Evolutionary conservation across 2,113 vertebrate genomes (phyloP), one percentile per base, ranked within the genome.

Genomic region (Heteronetta atricapilla): DNA sequence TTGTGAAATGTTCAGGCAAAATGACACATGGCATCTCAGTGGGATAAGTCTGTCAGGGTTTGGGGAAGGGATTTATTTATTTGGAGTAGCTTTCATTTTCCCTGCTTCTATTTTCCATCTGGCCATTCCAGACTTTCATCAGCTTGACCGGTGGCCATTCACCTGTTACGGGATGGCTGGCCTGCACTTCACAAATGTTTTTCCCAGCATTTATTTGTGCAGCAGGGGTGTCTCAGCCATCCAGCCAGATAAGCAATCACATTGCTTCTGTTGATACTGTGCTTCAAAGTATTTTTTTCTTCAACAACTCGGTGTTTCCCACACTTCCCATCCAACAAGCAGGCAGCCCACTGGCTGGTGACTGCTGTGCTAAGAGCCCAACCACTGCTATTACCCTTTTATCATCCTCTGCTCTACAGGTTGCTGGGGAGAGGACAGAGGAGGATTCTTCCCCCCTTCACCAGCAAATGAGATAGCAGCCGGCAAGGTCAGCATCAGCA

Each of bases 111-210:
- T 62, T 44, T 52, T 15, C 6, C 26, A 11, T n/a, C 21, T 5
- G 2, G 6, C 44, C 26, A 85, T 66, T 44, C 10, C 70, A 87
- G 18, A 11, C 21, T 52, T 82, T 77, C 44, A n/a, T 34, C 16
- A 25, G 52, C 38, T 88, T 2, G 0, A 11, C 14, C 0, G 0
- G 9, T 26, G 25, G 9, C 28, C 4, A 0, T 26, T 77, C 11
- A 67, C 20, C n/a, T 70, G 50, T 42, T 75, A 28, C 6, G 4
- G 31, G 6, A 6, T 36, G 40, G 34, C 68, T 86, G 44, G 46
- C 40, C 40, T 38, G 11, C 42, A 38, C 23, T 31, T 89, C 50
- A 23, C 31, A 72, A 40, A 63, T 46, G 33, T 29, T 55, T 60
- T 66, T 80, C 16, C 58, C 40, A 42, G 18, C 7, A 25, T 42